Percentiles rank a stretch among this genome's conserved stretches.
These are phyloP conservation scores for Hypanus sabinus DNA, from an alignment of 2,113 vertebrate genomes.

Conservation along the genomic window DNA sequence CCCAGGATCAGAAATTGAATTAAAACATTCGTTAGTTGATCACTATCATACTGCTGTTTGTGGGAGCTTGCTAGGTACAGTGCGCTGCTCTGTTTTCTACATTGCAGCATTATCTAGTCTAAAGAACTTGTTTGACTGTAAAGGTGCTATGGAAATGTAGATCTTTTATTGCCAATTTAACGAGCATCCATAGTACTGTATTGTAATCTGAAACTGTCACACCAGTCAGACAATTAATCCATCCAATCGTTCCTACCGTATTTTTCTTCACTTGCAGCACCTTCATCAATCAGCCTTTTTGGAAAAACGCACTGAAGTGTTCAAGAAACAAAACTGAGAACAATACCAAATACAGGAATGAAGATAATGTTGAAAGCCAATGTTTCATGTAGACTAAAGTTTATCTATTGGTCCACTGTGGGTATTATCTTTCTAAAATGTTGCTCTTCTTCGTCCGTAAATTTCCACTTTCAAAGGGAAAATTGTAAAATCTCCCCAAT, in stretches of 20 bases:
- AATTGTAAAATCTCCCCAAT: neutral
- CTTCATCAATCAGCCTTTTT: neutral
- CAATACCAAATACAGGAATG: neutral
- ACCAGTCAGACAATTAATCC: neutral
- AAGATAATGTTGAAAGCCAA: neutral
- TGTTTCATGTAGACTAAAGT: neutral
- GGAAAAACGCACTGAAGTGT: slow-evolving; percentile 13
- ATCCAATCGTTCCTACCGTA: slow-evolving; percentile 12
- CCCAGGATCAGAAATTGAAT: too few species aligned
- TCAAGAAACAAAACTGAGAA: neutral
- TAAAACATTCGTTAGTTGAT: too few species aligned
- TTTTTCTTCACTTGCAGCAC: neutral
- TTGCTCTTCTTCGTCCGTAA: neutral
- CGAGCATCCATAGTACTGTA: neutral
- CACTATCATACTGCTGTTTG: too few species aligned
- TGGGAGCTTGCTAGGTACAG: neutral
- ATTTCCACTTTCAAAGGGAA: neutral
- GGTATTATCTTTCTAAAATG: neutral
- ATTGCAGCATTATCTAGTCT: neutral
- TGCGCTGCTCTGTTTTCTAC: neutral
- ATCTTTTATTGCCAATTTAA: neutral
- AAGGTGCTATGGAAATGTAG: neutral
- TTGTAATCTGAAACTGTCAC: neutral
- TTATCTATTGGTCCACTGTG: neutral
- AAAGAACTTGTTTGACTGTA: neutral